Evolutionary conservation across 2,797 vertebrate genomes (phyloP), one percentile per base, ranked within the genome.

Genomic region (Cryptoprocta ferox): DNA sequence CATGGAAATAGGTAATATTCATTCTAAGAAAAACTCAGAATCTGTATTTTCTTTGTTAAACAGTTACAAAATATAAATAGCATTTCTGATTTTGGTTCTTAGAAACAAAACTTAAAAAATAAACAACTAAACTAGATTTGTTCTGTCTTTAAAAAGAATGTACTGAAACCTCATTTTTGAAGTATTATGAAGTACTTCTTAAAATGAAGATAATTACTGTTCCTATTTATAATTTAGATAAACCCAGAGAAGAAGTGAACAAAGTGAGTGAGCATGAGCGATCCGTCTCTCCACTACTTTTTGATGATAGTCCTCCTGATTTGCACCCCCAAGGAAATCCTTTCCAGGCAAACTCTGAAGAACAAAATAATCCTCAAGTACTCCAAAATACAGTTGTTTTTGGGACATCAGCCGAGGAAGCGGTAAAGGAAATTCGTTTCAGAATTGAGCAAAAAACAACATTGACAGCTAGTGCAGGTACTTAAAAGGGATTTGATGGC

Each of bases 401-500:
- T 98, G 99, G 99, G 96, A 99, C 98, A 12, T 99, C 99, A 97
- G 98, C 99, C 1, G 99, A 99, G 95, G 99, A 99, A 98, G 99
- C 98, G 89, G 99, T 99, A 96, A 99, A 99, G 97, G 99, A 99
- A 99, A 99, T 99, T 99, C 99, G 99, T 75, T 99, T 99, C 98
- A 99, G 99, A 75, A 99, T 99, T 82, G 99, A 99, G 97, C 99
- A 99, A 98, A 99, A 99, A 99, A 99, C 99, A 50, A 98, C 96
- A 16, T 98, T 99, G 96, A 99, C 99, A 82, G 99, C 99, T 94
- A 99, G 99, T 97, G 99, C 99, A 98, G 99, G 99, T 99, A 99
- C 95, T 96, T 68, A 61, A 83, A 95, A 82, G 39, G 16, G 56
- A 82, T 28, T 24, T 78, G 28, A 14, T 42, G 42, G 24, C 30